phyloP scores from a whole-genome alignment of 1,140 invertebrate species.

The Lepidotrigona ventralis region DNA sequence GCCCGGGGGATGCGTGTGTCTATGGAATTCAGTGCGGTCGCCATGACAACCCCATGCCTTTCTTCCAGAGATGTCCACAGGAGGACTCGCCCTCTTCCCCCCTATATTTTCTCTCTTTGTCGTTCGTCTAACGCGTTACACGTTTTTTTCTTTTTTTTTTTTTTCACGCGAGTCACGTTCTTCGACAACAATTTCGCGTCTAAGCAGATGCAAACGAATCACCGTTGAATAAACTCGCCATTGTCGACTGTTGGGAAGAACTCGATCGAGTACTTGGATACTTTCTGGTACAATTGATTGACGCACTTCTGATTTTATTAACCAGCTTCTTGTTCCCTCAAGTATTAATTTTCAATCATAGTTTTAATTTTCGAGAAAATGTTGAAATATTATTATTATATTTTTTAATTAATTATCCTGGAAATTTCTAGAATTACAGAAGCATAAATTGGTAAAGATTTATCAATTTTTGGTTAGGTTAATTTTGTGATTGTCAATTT shows the following conservation, averaged over 20 bases:
- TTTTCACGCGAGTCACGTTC: background rate
- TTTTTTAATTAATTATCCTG: too few relatives aligned
- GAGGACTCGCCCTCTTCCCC: conserved; percentile 46
- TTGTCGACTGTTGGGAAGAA: background rate
- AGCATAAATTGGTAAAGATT: too few relatives aligned
- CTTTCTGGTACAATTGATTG: background rate
- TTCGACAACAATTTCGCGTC: conserved; percentile 38
- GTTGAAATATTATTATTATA: too few relatives aligned
- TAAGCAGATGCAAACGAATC: conserved; percentile 30
- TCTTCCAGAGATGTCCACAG: conserved; percentile 66
- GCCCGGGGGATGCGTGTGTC: conserved; percentile 63
- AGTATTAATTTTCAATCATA: too few relatives aligned
- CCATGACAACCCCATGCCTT: conserved; percentile 76
- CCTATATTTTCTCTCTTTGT: conserved; percentile 52
- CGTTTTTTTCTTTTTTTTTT: conserved; percentile 35
- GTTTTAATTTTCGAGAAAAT: too few relatives aligned
- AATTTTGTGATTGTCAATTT: too few relatives aligned
- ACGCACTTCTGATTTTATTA: too few relatives aligned
- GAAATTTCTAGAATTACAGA: too few relatives aligned
- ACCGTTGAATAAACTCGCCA: conserved; percentile 8
- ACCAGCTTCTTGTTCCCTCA: too few relatives aligned
- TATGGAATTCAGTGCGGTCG: conserved; percentile 76
- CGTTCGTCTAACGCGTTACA: conserved; percentile 46
- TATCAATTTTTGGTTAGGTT: too few relatives aligned
- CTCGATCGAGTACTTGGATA: background rate